Percentiles rank a stretch among this genome's conserved stretches.
Evolutionary conservation across 2,888 invertebrate genomes (phyloP).

Genomic region (Chrysina gloriosa): DNA sequence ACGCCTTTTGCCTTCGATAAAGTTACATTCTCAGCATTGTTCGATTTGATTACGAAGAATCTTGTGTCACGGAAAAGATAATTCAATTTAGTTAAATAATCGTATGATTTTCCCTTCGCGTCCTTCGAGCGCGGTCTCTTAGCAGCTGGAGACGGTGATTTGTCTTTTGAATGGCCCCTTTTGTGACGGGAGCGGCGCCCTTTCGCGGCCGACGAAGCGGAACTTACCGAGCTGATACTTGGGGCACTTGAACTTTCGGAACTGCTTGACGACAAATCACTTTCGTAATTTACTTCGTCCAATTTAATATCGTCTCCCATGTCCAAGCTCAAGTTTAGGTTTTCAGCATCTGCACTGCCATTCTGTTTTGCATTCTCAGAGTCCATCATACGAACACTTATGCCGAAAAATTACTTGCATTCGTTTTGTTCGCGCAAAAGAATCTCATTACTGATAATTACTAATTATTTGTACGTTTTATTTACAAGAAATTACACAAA

Average conservation of each 20-base stretch:
- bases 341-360: slow-evolving; percentile 63
- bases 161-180: slow-evolving; percentile 65
- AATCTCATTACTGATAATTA: slow-evolving; percentile 43
- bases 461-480: slow-evolving; percentile 33
- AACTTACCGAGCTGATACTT: slow-evolving; percentile 83
- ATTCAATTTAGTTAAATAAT: slow-evolving; percentile 89
- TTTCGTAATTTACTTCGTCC: slow-evolving; percentile 84
- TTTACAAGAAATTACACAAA: slow-evolving; percentile 30
- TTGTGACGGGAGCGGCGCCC: slow-evolving; percentile 70
- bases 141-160: slow-evolving; percentile 59
- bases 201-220: slow-evolving; percentile 73
- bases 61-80: slow-evolving; percentile 94
- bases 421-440: neutral
- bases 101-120: slow-evolving; percentile 76
- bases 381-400: slow-evolving; percentile 57
- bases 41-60: slow-evolving; percentile 97
- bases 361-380: slow-evolving; percentile 60
- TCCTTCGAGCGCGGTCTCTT: slow-evolving; percentile 63
- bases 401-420: slow-evolving; percentile 35
- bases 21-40: slow-evolving; percentile 96
- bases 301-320: slow-evolving; percentile 85
- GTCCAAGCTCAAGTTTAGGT: slow-evolving; percentile 67
- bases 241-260: slow-evolving; percentile 77
- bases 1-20: slow-evolving; percentile 95
- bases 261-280: slow-evolving; percentile 88